Evolutionary conservation across 2,797 vertebrate genomes (phyloP).

Genomic region (Pseudochirops corinnae): DNA sequence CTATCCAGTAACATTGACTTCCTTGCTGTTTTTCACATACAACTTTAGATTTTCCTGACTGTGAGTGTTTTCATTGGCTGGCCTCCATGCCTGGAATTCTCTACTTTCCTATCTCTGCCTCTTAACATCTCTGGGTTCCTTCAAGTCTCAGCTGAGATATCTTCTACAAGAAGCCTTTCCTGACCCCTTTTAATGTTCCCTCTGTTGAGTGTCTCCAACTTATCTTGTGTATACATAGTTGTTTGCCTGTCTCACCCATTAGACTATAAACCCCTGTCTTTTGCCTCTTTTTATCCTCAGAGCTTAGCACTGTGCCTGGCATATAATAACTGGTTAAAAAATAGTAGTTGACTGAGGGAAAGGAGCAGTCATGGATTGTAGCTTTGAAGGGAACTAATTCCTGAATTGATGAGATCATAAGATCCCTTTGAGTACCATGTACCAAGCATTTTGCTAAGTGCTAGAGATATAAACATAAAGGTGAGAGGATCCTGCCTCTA

Average conservation of each 20-base stretch:
- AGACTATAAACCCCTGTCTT: not conserved
- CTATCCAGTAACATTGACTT: not conserved
- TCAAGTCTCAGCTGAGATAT: not conserved
- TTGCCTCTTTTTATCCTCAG: not conserved
- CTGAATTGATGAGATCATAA: not conserved
- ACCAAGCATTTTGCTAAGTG: not conserved
- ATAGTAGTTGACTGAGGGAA: not conserved
- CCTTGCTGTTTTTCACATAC: not conserved
- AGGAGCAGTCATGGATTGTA: not conserved
- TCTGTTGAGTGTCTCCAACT: not conserved
- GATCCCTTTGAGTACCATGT: not conserved
- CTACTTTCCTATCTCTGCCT: not conserved
- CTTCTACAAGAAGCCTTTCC: not conserved
- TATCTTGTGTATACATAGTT: not conserved
- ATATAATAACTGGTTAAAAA: not conserved
- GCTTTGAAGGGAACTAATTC: not conserved
- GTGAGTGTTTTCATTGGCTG: not conserved
- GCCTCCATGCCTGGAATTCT: not conserved
- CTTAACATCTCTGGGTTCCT: not conserved
- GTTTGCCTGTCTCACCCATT: not conserved
- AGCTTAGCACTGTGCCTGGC: not conserved
- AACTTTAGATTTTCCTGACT: not conserved
- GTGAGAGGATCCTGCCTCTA: not conserved
- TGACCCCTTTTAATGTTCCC: not conserved
- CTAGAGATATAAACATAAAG: not conserved